Evolutionary conservation across 2,888 invertebrate species (phyloP).

Genomic region (Ethmia dodecea): DNA sequence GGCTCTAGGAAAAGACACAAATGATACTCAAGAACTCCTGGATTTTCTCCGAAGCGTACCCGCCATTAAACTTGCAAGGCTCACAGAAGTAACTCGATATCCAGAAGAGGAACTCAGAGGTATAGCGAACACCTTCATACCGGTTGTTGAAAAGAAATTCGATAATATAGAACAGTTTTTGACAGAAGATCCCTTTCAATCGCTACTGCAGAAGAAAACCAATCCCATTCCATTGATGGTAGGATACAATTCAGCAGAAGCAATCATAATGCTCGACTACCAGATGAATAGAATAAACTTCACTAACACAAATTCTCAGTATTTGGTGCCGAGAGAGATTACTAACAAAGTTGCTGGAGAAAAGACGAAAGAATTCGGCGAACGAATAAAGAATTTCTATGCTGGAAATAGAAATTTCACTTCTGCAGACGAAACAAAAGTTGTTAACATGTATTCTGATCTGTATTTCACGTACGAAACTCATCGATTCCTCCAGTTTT

Average conservation of each 20-base stretch:
- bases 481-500: slow-evolving; percentile 24
- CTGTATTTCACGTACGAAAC: slow-evolving; percentile 24
- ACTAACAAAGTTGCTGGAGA: slow-evolving; percentile 16
- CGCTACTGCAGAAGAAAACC: slow-evolving; percentile 25
- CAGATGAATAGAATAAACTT: slow-evolving; percentile 24
- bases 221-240: slow-evolving; percentile 30
- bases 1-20: slow-evolving; percentile 23
- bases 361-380: slow-evolving; percentile 22
- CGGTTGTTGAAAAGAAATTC: slow-evolving; percentile 38
- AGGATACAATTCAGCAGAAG: slow-evolving; percentile 37
- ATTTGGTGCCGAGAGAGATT: slow-evolving; percentile 29
- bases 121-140: slow-evolving; percentile 31
- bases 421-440: slow-evolving; percentile 17
- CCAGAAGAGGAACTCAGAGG: slow-evolving; percentile 28
- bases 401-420: slow-evolving; percentile 23
- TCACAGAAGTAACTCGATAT: slow-evolving; percentile 25
- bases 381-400: slow-evolving; percentile 27
- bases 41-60: slow-evolving; percentile 26
- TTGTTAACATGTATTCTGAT: slow-evolving; percentile 24
- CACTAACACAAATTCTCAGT: slow-evolving; percentile 26
- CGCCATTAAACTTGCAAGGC: slow-evolving; percentile 20
- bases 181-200: slow-evolving; percentile 26
- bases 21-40: slow-evolving; percentile 21
- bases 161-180: slow-evolving; percentile 28
- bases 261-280: slow-evolving; percentile 20